Evolutionary conservation across 92 coral and sea anemone genomes (phyloP), one percentile per base, ranked within the genome.

Genomic region (Epizoanthus stellaris): DNA sequence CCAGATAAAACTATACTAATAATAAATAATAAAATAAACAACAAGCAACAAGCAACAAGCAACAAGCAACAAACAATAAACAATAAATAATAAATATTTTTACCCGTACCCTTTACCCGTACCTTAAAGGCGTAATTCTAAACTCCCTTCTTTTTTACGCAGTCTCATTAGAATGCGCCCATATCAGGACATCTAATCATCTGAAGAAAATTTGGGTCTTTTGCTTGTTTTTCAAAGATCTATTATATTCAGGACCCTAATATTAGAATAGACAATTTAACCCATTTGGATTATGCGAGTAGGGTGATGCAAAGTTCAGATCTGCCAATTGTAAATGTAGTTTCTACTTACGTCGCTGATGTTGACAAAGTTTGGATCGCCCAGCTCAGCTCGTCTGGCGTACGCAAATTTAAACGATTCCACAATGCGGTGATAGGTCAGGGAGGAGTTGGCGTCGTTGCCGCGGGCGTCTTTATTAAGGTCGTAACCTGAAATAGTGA

Each of bases 381-480:
- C 95, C 62, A 92, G 80, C 3, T 57, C 80, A 58, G 95, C 82
- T 61, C 95, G 76, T 79, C 95, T 70, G 3, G 93, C 88, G 66
- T 53, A 92, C 25, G 91, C 95, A 77, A 92, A 84, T 73, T 92
- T 92, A 67, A 92, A 92, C 1, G 95, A 85, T 69, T 92, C 95
- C 20, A 92, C 87, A 56, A 90, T 90, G 62, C 93, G 86, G 81
- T 92, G 95, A 69, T 77, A 92, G 4, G 89, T 92, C 30, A 92
- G 87, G 0, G 90, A 49, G 4, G 95, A 90, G 5, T 60, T 87
- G 15, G 86, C 76, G 66, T 67, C 63, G 67, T 58, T 73, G 7
- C 74, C 91, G 54, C 91, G 89, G 23, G 91, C 90, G 8, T 85
- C 81, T 30, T 87, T 76, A n/a, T 66, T 77, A 65, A 92, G 81